Conservation (phyloP, 2,113 vertebrate species). For the Buteo buteo region DNA sequence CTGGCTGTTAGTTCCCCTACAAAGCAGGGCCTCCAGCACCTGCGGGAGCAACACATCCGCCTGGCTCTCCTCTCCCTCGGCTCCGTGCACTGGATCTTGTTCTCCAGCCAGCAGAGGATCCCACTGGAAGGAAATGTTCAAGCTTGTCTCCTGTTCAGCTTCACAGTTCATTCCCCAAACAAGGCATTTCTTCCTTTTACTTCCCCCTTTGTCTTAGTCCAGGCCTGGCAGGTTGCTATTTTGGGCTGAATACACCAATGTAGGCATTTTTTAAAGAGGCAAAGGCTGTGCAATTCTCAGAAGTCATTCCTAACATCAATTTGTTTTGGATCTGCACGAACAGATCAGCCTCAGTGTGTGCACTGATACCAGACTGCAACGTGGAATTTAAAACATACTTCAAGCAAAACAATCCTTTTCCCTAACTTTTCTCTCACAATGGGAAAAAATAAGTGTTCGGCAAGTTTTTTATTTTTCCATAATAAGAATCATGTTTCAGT, state of each 20-base stretch:
- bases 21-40: not conserved
- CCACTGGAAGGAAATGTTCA: not conserved
- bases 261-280: not conserved
- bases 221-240: not conserved
- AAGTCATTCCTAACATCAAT: not conserved
- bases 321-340: not conserved
- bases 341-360: not conserved
- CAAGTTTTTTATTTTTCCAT: not conserved
- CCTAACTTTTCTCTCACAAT: not conserved
- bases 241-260: not conserved
- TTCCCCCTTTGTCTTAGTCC: not conserved
- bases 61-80: not conserved
- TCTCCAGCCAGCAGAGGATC: not conserved
- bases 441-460: not conserved
- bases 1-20: not conserved
- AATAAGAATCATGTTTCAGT: not conserved
- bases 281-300: not conserved
- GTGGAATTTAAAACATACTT: not conserved
- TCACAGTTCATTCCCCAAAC: not conserved
- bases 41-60: accelerated
- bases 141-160: not conserved
- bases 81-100: not conserved
- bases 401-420: not conserved
- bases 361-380: not conserved
- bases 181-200: slow-evolving; percentile 25